Evolutionary conservation across 2,888 invertebrate species (phyloP).

Genomic region (Smittia sp.): DNA sequence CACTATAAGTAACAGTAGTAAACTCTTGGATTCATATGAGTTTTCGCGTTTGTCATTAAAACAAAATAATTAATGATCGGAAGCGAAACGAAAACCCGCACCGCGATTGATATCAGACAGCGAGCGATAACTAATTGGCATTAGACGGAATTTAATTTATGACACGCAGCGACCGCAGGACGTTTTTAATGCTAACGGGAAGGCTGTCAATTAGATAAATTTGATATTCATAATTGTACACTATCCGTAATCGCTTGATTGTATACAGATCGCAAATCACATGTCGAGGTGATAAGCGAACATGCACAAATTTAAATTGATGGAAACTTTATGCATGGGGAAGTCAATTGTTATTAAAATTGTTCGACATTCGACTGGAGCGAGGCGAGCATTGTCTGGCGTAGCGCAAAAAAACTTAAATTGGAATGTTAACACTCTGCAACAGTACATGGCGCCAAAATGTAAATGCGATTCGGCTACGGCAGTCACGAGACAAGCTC

Average conservation of each 20-base stretch:
- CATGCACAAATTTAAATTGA: background rate
- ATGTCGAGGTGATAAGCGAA: background rate
- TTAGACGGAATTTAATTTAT: background rate
- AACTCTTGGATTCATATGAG: too few relatives aligned
- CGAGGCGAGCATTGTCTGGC: background rate
- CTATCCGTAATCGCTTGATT: too few relatives aligned
- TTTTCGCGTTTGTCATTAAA: background rate
- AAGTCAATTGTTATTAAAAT: background rate
- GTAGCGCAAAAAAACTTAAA: background rate
- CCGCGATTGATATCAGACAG: background rate
- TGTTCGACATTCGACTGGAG: background rate
- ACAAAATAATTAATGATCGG: background rate
- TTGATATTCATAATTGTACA: background rate
- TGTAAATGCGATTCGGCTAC: background rate
- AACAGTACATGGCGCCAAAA: conserved; percentile 10
- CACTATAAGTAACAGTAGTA: too few relatives aligned
- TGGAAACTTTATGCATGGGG: background rate
- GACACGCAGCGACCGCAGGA: too few relatives aligned
- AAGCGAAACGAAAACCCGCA: background rate
- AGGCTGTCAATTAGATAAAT: conserved; percentile 11
- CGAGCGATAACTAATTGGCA: background rate
- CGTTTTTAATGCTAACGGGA: too few relatives aligned
- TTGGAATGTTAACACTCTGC: background rate
- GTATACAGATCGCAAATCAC: too few relatives aligned
- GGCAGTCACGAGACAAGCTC: background rate